Evolutionary conservation across 2,113 vertebrate genomes (phyloP).

Genomic region (Orcinus orca): DNA sequence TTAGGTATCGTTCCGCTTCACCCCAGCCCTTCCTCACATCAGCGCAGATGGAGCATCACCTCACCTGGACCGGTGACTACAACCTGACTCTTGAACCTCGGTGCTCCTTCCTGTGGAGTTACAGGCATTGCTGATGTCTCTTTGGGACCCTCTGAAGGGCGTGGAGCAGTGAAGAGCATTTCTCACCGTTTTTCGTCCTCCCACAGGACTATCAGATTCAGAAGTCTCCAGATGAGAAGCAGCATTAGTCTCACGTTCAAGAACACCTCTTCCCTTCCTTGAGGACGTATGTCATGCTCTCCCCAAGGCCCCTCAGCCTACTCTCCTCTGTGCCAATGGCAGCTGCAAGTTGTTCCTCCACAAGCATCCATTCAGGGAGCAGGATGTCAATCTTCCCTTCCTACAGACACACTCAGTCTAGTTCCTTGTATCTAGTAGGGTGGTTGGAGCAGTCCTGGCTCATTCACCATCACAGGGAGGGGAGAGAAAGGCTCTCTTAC

Average conservation of each 20-base stretch:
- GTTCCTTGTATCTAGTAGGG: background rate
- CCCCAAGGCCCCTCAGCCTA: background rate
- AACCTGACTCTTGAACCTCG: background rate
- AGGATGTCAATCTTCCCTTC: background rate
- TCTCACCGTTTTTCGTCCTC: background rate
- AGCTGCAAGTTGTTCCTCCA: background rate
- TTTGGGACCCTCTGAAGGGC: background rate
- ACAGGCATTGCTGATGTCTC: accelerated
- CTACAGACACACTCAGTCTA: background rate
- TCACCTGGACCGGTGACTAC: background rate
- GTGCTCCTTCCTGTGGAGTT: background rate
- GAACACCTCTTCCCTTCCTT: background rate
- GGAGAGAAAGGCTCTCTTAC: background rate
- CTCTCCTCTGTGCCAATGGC: background rate
- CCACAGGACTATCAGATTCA: background rate
- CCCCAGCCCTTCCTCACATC: background rate
- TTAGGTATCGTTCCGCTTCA: background rate
- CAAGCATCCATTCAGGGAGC: background rate
- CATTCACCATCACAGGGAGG: background rate
- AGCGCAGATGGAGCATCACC: no score
- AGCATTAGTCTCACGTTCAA: background rate
- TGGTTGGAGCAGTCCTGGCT: background rate
- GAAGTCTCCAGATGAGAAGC: background rate
- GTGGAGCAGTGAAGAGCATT: background rate
- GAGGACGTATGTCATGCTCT: background rate